phyloP scores from a whole-genome alignment of 2,797 vertebrate genomes.

The Poecilia velifera region DNA sequence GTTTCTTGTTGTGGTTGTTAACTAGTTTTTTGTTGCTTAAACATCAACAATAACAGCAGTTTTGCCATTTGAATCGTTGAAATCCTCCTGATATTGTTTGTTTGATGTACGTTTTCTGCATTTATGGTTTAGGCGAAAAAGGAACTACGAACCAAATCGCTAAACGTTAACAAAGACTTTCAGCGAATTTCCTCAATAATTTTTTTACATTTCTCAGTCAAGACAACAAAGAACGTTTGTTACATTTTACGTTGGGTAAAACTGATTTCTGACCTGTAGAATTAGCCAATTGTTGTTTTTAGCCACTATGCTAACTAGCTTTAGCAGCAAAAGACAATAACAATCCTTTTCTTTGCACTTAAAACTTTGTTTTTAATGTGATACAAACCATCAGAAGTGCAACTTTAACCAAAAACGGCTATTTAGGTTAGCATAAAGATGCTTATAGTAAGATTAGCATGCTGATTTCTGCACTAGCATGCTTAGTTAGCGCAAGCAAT shows the following conservation, averaged over 20 bases:
- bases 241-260: neutral
- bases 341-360: neutral
- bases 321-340: neutral
- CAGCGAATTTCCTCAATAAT: neutral
- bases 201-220: neutral
- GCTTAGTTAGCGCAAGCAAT: neutral
- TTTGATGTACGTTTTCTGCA: neutral
- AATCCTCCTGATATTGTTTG: neutral
- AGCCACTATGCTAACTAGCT: neutral
- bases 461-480: neutral
- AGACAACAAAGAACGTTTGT: neutral
- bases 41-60: neutral
- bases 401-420: no score
- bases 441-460: neutral
- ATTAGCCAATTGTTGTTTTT: neutral
- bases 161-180: neutral
- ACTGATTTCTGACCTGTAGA: neutral
- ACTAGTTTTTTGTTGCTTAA: neutral
- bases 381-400: no score
- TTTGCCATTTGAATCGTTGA: neutral
- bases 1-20: neutral
- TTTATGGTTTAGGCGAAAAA: neutral
- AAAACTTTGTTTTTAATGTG: no score
- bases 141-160: neutral
- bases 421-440: no score